phyloP scores from a whole-genome alignment of 2,113 vertebrate genomes.

The Recurvirostra avosetta region DNA sequence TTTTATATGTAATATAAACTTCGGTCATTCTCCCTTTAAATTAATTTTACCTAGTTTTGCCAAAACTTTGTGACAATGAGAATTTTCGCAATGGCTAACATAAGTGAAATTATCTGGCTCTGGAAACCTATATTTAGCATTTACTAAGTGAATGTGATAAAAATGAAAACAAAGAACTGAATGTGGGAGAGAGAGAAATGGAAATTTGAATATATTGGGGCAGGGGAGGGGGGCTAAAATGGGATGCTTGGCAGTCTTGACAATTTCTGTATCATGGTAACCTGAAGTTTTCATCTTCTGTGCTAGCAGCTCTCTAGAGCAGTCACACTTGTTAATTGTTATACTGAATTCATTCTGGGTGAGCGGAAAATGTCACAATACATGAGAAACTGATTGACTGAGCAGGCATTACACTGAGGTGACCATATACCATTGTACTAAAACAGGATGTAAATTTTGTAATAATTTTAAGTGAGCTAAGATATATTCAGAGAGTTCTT shows the following conservation, averaged over 20 bases:
- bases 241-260: background rate
- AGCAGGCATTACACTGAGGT: background rate
- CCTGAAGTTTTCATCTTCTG: background rate
- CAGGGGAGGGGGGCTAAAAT: rapidly evolving
- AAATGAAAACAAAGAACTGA: background rate
- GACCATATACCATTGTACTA: background rate
- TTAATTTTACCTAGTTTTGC: background rate
- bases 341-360: background rate
- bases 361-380: background rate
- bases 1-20: background rate
- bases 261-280: background rate
- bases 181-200: background rate
- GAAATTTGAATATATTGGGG: background rate
- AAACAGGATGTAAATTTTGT: background rate
- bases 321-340: background rate
- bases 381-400: background rate
- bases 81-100: background rate
- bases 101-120: background rate
- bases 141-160: background rate
- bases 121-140: background rate
- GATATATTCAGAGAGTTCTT: background rate
- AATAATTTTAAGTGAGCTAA: background rate
- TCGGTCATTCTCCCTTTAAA: background rate
- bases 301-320: background rate
- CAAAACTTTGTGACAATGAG: background rate